phyloP scores from a whole-genome alignment of 2,113 vertebrate species.

The Paracanthobrama guichenoti region DNA sequence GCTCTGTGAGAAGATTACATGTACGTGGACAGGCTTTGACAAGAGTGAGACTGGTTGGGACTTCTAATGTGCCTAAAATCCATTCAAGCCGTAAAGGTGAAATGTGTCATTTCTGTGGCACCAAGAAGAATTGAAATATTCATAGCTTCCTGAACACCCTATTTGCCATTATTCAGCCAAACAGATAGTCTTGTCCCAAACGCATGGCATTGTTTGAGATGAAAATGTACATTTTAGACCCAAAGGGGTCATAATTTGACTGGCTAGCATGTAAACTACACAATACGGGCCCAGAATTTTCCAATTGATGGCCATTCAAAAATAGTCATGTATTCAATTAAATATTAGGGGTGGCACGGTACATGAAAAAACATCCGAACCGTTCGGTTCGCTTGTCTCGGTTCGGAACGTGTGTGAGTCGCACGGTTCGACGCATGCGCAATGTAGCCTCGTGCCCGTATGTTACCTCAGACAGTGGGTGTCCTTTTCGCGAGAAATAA shows the following conservation, averaged over 20 bases:
- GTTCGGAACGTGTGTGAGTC: too few species aligned
- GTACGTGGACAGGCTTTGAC: neutral
- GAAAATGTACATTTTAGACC: neutral
- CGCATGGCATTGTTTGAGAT: neutral
- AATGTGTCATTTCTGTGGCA: neutral
- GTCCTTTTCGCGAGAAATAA: too few species aligned
- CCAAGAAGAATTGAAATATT: neutral
- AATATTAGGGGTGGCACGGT: too few species aligned
- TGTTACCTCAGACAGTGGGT: too few species aligned
- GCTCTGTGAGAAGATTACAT: conserved; percentile 19
- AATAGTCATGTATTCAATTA: neutral
- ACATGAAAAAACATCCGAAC: too few species aligned
- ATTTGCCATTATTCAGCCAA: neutral
- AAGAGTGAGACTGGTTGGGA: neutral
- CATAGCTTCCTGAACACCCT: neutral
- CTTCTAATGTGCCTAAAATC: neutral
- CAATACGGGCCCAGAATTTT: neutral
- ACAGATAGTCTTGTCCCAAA: neutral
- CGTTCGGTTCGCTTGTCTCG: too few species aligned
- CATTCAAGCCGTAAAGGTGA: neutral
- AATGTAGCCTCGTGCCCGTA: too few species aligned
- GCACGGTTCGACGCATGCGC: too few species aligned
- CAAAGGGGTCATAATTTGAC: neutral
- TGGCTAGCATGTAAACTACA: neutral
- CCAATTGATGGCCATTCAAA: neutral